Evolutionary conservation across 2,888 invertebrate species (phyloP).

Genomic region (Ennomos quercinarius): DNA sequence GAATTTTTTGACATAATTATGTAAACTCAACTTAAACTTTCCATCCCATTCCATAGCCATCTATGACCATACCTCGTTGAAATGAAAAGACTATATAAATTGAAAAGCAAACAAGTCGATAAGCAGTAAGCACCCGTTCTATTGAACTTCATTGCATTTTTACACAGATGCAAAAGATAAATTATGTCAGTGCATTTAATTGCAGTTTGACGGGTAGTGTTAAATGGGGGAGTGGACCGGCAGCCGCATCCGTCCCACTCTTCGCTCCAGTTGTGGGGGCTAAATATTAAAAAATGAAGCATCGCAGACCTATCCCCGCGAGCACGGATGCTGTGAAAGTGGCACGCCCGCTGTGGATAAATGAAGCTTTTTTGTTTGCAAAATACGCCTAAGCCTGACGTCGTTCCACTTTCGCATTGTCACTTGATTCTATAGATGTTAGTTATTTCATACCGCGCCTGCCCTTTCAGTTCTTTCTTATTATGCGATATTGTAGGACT

Average conservation of each 20-base stretch:
- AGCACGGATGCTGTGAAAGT: conserved; percentile 84
- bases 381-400: conserved; percentile 78
- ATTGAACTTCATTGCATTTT: conserved; percentile 65
- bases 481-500: too few relatives aligned
- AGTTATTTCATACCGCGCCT: conserved; percentile 70
- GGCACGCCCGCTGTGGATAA: conserved; percentile 83
- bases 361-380: conserved; percentile 83
- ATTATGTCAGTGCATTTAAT: conserved; percentile 71
- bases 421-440: conserved; percentile 77
- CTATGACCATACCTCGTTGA: too few relatives aligned
- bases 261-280: conserved; percentile 54
- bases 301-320: conserved; percentile 72
- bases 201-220: conserved; percentile 70
- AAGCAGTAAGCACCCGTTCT: conserved; percentile 56
- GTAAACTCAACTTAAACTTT: too few relatives aligned
- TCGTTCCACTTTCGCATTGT: conserved; percentile 80
- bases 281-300: conserved; percentile 79
- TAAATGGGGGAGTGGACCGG: conserved; percentile 54
- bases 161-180: conserved; percentile 66
- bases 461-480: conserved; percentile 38
- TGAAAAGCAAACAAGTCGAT: conserved; percentile 1
- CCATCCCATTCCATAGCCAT: too few relatives aligned
- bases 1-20: too few relatives aligned
- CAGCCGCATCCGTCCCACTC: conserved; percentile 61
- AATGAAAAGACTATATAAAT: too few relatives aligned